phyloP scores from a whole-genome alignment of 2,888 invertebrate genomes.

The Syrista parreyssii region DNA sequence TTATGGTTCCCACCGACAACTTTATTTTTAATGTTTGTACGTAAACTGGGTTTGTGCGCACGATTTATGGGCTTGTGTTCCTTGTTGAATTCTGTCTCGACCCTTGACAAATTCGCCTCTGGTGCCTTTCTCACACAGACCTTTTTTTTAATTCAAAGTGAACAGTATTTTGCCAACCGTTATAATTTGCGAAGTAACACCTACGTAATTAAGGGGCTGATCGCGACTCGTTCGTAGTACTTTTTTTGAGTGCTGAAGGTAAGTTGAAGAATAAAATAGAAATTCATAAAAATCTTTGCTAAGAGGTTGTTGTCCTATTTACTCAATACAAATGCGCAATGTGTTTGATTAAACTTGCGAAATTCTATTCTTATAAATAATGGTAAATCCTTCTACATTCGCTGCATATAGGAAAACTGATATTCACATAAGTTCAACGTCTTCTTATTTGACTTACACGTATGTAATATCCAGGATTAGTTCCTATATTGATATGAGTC shows the following conservation, averaged over 20 bases:
- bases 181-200: background rate
- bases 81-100: background rate
- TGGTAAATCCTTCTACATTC: too few relatives aligned
- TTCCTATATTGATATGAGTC: background rate
- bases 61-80: background rate
- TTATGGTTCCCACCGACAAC: background rate
- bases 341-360: too few relatives aligned
- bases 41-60: background rate
- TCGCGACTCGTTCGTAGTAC: too few relatives aligned
- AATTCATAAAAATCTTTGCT: too few relatives aligned
- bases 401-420: too few relatives aligned
- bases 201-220: too few relatives aligned
- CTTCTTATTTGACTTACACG: background rate
- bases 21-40: background rate
- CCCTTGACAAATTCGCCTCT: background rate
- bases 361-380: too few relatives aligned
- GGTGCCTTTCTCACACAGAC: background rate
- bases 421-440: too few relatives aligned
- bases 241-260: too few relatives aligned
- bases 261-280: too few relatives aligned
- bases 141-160: background rate
- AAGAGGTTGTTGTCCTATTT: too few relatives aligned
- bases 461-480: background rate
- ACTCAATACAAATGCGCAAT: too few relatives aligned
- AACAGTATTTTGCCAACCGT: background rate